Evolutionary conservation across 1,140 invertebrate genomes (phyloP).

Genomic region (Euglossa dilemma): DNA sequence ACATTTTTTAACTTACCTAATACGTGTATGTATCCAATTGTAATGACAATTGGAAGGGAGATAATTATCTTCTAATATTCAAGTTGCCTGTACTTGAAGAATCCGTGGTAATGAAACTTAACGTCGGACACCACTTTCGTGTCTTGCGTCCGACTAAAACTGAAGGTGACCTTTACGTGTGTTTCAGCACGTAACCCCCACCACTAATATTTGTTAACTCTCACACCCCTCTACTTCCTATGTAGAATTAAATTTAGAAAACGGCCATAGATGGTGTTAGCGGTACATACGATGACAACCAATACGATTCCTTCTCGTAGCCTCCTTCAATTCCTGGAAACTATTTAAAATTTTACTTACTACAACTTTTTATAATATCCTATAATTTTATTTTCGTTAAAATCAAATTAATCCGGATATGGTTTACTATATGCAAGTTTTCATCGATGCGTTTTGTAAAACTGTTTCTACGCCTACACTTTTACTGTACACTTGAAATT

Average conservation of each 20-base stretch:
- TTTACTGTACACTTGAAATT: not conserved
- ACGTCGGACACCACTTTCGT: constrained; percentile 56
- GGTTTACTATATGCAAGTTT: not conserved
- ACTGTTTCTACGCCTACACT: not conserved
- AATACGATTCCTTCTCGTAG: not conserved
- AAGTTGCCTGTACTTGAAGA: not conserved
- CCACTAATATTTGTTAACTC: constrained; percentile 2
- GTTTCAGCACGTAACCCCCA: constrained; percentile 35
- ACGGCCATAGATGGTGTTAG: constrained; percentile 48
- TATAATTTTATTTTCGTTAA: not conserved
- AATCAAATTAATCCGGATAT: not conserved
- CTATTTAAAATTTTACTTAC: not conserved
- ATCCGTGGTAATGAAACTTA: not conserved
- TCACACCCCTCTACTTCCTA: constrained; percentile 5
- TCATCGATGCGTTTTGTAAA: not conserved
- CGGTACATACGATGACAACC: not conserved
- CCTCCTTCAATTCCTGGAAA: not conserved
- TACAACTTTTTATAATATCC: not conserved
- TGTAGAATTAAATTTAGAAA: constrained; percentile 40
- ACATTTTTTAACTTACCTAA: constrained; percentile 45
- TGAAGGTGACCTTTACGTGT: constrained; percentile 77
- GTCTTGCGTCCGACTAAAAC: constrained; percentile 56
- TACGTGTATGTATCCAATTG: not conserved
- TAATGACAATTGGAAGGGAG: not conserved
- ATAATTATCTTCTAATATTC: not conserved